Percentiles rank a stretch among this genome's conserved stretches.
Evolutionary conservation across 2,113 vertebrate genomes (phyloP).

Genomic region (Rana temporaria): DNA sequence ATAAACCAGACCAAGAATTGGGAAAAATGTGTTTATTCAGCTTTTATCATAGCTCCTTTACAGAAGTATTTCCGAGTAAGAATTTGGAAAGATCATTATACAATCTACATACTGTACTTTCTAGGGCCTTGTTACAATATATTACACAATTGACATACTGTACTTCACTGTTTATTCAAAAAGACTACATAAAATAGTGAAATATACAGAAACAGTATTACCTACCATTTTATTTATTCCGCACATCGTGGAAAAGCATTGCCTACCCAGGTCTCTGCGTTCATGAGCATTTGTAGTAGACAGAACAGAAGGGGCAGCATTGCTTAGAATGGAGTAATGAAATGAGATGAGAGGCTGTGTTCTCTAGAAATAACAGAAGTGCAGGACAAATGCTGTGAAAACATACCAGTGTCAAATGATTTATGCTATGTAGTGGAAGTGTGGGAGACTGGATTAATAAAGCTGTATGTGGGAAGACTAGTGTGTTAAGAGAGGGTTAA

Average conservation of each 20-base stretch:
- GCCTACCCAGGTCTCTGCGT: constrained; percentile 5
- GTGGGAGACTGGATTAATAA: not conserved
- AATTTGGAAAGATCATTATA: too few species aligned
- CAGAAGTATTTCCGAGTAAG: too few species aligned
- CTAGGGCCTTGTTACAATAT: too few species aligned
- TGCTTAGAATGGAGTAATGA: not conserved
- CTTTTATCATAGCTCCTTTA: too few species aligned
- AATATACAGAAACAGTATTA: not conserved
- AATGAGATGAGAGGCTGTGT: constrained; percentile 1
- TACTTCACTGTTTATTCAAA: too few species aligned
- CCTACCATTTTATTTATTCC: constrained; percentile 3
- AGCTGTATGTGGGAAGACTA: not conserved
- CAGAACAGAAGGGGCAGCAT: not conserved
- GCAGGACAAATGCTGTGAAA: not conserved
- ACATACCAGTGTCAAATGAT: not conserved
- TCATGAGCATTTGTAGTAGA: not conserved
- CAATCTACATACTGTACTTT: too few species aligned
- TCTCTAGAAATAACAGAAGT: constrained; percentile 16
- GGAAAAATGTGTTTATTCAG: too few species aligned
- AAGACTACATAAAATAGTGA: not conserved
- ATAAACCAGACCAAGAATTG: too few species aligned
- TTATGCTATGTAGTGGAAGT: not conserved
- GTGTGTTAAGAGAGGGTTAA: constrained; percentile 11
- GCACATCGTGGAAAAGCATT: not conserved
- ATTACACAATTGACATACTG: too few species aligned